Evolutionary conservation across 2,113 vertebrate species (phyloP), one percentile per base, ranked within the genome.

Genomic region (Petroica traversi): DNA sequence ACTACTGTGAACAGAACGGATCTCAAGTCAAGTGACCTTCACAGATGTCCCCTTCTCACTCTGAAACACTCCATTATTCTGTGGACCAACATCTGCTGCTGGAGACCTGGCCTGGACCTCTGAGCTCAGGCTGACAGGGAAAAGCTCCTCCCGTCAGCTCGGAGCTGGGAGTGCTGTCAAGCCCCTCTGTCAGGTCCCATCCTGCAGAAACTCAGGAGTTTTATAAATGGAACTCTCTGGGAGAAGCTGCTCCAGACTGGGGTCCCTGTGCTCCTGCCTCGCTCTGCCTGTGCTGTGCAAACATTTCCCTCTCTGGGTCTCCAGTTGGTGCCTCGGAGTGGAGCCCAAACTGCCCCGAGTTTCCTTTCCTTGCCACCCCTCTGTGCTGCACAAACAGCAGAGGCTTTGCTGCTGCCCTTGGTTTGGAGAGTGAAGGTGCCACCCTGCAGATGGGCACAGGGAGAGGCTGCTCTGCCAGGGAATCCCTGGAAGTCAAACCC

Each of bases 321-420:
- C 92, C 96, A 95, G 97, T 95, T 68, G 85, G 49, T 93, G 91
- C 95, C 96, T 96, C 29, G 36, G 67, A 97, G 83, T 69, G 61
- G 24, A 90, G 74, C 1, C 95, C 13, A 41, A 41, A 41, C 41
- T 41, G 13, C 41, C 95, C 58, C 20, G 95, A 96, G 96, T 84
- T 97, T 98, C 82, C 93, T 92, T 78, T 95, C 88, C 97, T 97
- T 95, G 82, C 93, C 90, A 74, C 57, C 40, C 19, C 62, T 94
- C 85, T 93, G 92, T 81, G 88, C 94, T 96, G 58, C 86, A 96
- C 93, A 97, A 98, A 98, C 93, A 98, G 93, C 98, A 97, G 96
- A 97, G 98, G 95, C 81, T 97, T 95, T 97, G 95, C 38, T 88
- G 66, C 85, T 96, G 92, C 97, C 93, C 95, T 97, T n/a, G n/a